A percentile compares a stretch with the other conserved stretches of the same genome.
Evolutionary conservation across 2,888 invertebrate species (phyloP).

Genomic region (Oscheius sp.): DNA sequence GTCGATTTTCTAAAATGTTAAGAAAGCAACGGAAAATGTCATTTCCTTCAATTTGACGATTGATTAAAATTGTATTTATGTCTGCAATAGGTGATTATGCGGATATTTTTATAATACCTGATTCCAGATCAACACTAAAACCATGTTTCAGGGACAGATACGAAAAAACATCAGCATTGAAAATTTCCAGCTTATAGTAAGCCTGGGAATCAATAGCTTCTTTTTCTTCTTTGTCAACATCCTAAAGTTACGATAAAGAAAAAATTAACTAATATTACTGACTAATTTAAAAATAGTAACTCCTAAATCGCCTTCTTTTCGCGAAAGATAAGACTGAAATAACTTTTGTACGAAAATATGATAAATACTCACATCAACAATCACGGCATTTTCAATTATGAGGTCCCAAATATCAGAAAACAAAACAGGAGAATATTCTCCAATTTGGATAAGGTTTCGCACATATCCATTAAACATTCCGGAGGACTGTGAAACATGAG

Average conservation of each 20-base stretch:
- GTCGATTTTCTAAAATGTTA: conserved; percentile 55
- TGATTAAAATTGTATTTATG: background rate
- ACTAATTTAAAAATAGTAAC: conserved; percentile 5
- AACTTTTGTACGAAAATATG: background rate
- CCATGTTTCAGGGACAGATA: conserved; percentile 34
- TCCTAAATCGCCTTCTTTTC: conserved; percentile 1
- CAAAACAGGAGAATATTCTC: conserved; percentile 46
- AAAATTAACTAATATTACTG: background rate
- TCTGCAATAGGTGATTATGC: background rate
- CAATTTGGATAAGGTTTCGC: conserved; percentile 49
- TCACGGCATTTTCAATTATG: conserved; percentile 50
- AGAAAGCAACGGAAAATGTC: conserved; percentile 51
- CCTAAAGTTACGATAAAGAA: background rate
- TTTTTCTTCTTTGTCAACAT: background rate
- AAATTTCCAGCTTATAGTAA: background rate
- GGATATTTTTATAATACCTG: background rate
- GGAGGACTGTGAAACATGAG: conserved; percentile 41
- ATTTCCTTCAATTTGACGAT: background rate
- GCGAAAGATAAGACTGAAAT: conserved; percentile 8
- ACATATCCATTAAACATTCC: conserved; percentile 38
- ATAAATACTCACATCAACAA: conserved; percentile 53
- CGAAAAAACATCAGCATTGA: conserved; percentile 26
- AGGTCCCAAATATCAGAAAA: conserved; percentile 54
- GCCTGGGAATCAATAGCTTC: background rate
- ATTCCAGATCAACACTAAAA: background rate